Evolutionary conservation across 1,140 invertebrate genomes (phyloP).

Genomic region (Pseudomyrmex sp.): DNA sequence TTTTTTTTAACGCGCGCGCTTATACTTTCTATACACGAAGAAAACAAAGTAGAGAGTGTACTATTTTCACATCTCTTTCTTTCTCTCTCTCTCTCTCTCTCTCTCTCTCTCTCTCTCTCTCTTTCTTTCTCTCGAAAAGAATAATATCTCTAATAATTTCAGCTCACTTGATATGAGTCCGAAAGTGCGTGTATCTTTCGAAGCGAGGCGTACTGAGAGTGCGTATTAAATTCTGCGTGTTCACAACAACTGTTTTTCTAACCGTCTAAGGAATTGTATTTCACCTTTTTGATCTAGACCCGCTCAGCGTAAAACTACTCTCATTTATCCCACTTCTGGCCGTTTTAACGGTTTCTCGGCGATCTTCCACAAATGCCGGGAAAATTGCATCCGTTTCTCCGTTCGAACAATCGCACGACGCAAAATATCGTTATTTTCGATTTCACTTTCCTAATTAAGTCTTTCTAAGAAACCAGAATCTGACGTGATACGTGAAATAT

Average conservation of each 20-base stretch:
- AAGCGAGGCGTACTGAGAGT: too few species aligned
- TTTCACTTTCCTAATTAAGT: constrained; percentile 32
- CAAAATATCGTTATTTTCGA: constrained; percentile 11
- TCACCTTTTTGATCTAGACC: constrained; percentile 1
- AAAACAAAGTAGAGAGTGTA: not conserved
- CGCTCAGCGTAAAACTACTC: constrained; percentile 39
- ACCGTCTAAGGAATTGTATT: not conserved
- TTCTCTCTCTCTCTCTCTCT: too few species aligned
- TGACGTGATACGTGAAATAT: too few species aligned
- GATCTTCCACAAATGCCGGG: constrained; percentile 13
- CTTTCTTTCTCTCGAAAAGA: too few species aligned
- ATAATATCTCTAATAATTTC: not conserved
- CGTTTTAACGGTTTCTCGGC: constrained; percentile 29
- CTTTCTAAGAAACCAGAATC: too few species aligned
- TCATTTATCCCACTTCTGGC: constrained; percentile 30
- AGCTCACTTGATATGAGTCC: not conserved
- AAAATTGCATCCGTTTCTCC: not conserved
- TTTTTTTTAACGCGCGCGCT: too few species aligned
- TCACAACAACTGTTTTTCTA: not conserved
- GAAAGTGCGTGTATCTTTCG: constrained; percentile 4
- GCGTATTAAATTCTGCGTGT: not conserved
- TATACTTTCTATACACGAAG: not conserved
- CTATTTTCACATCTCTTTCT: too few species aligned
- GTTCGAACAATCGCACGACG: constrained; percentile 8
- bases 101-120: too few species aligned